Base-by-base conservation (phyloP, 2,113 vertebrate genomes). In the Otus sunia region DNA sequence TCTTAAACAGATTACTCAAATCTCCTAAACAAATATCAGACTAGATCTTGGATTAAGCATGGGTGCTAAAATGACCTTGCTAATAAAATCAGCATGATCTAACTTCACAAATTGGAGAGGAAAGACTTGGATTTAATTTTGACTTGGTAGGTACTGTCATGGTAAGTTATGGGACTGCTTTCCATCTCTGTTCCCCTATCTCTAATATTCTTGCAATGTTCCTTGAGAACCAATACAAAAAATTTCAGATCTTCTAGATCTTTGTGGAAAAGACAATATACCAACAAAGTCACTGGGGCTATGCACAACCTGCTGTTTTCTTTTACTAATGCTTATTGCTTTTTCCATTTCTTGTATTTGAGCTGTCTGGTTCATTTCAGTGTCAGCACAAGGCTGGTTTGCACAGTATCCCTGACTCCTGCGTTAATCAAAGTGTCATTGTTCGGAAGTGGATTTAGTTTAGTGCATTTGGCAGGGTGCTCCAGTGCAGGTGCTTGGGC, bases 1-100 rank as follows among this genome's bases (percentile, higher is more conserved):
- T 69, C 92, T 90, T 95, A 95, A 96, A 96, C 94, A 96, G 97
- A 97, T 97, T 97, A 96, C 41, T 83, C 50, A 88, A 86, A 97
- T 96, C 97, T 86, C 55, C 90, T 96, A 91, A 96, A 92, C 84
- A 95, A 97, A 85, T 39, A 95, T 88, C 80, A 73, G 84, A 79
- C 80, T 91, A 95, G 92, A 53, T 89, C 92, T 94, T 62, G 59
- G 91, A 94, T 95, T 95, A 95, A 91, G 34, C 23, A 23, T 29
- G 52, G 77, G 66, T 80, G 83, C 53, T 88, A 82, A 90, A 94
- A 92, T 63, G 84, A 92, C 95, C 94, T 96, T 91, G 91, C 82
- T 95, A 84, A 94, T 91, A 89, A 91, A 94, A 95, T 82, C 94
- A 90, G 37, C 25, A 0, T 66, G 66, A 83, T 91, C 58, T 91